These are phyloP conservation scores for Drosophila pallidifrons DNA, from an alignment of 1,140 invertebrate species.

Conservation along the genomic window DNA sequence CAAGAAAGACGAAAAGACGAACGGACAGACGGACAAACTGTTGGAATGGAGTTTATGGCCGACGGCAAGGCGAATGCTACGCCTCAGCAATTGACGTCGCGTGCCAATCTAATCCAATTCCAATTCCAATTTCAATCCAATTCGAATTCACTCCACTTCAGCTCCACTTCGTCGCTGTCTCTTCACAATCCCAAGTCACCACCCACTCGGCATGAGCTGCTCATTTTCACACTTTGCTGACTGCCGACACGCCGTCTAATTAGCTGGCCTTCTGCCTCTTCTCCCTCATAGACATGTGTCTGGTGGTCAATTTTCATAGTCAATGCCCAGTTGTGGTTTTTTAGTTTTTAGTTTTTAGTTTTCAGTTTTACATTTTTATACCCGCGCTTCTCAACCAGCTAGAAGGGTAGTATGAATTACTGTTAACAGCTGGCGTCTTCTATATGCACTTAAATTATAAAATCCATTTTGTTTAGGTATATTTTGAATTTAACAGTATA, in stretches of 20 bases:
- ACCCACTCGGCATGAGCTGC: constrained; percentile 29
- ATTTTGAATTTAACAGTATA: no score
- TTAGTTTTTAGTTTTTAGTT: constrained; percentile 12
- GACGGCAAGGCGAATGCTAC: constrained; percentile 19
- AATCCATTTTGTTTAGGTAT: no score
- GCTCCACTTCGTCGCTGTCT: neutral
- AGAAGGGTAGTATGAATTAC: no score
- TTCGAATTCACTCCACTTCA: constrained; percentile 21
- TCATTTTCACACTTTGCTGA: constrained; percentile 72
- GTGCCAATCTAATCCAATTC: constrained; percentile 54
- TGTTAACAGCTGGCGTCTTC: no score
- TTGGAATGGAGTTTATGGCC: constrained; percentile 14
- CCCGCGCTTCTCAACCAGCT: no score
- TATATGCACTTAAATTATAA: no score
- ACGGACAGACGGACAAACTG: neutral
- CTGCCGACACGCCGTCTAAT: constrained; percentile 68
- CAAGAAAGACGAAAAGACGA: no score
- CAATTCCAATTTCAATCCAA: constrained; percentile 45
- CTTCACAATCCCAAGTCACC: neutral
- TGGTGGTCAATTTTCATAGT: constrained; percentile 46
- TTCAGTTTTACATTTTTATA: neutral
- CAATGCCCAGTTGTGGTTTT: constrained; percentile 29
- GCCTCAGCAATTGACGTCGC: constrained; percentile 61
- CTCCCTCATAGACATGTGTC: neutral
- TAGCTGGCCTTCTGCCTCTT: constrained; percentile 29